Evolutionary conservation across 2,797 vertebrate species (phyloP).

Genomic region (Xerus rutilus): DNA sequence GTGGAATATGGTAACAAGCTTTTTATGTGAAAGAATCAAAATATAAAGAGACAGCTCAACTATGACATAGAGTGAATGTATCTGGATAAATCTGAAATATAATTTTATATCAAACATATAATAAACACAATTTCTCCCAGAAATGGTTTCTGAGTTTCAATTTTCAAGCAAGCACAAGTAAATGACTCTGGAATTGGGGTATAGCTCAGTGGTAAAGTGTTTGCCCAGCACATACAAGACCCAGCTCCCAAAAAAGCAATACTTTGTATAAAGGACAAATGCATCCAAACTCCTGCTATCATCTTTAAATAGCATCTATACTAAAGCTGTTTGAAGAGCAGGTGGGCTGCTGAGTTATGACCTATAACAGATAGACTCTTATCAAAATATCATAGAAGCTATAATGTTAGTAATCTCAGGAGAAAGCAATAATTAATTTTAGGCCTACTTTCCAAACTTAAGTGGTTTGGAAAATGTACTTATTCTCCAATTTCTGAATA

Average conservation of each 20-base stretch:
- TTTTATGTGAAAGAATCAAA: background rate
- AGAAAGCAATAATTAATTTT: constrained; percentile 17
- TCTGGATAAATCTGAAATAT: background rate
- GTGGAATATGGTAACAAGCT: background rate
- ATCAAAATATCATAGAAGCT: background rate
- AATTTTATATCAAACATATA: constrained; percentile 8
- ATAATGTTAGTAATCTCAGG: background rate
- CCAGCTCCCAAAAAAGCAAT: background rate
- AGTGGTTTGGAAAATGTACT: constrained; percentile 17
- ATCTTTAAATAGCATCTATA: background rate
- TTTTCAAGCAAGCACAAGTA: constrained; percentile 23
- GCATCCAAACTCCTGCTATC: background rate
- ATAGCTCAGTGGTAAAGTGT: background rate
- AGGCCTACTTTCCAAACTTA: background rate
- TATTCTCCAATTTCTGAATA: background rate
- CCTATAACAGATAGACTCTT: background rate
- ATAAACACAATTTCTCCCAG: background rate
- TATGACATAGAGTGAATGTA: background rate
- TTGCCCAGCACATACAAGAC: background rate
- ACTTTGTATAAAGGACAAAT: background rate
- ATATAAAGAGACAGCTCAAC: background rate
- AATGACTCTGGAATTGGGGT: background rate
- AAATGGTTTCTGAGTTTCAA: background rate
- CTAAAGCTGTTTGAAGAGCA: background rate
- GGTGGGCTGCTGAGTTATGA: background rate